Evolutionary conservation across 2,113 vertebrate species (phyloP), one percentile per base, ranked within the genome.

Genomic region (Scytalopus superciliaris): DNA sequence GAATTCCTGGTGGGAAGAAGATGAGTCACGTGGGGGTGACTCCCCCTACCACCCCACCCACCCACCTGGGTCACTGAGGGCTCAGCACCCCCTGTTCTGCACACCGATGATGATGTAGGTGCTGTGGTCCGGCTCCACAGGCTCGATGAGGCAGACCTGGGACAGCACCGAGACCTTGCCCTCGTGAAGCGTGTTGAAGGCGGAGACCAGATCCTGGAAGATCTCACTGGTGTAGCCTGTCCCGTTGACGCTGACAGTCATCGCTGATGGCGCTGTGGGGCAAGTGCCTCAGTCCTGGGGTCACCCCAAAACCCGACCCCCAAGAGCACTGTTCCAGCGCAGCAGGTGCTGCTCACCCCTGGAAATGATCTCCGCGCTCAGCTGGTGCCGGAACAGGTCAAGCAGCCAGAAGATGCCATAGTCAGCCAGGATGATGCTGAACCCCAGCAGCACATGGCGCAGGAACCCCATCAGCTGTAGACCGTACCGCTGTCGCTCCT

Each of bases 401-500:
- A 99, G 98, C 6, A 99, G 86, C 99, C 99, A 99, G 98, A 98
- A 99, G 69, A 99, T 95, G 21, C 98, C 72, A 24, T 98, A 98
- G 96, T 99, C 99, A 6, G 98, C 93, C 18, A 96, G 93, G 74
- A 99, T 89, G 37, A 99, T 80, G 78, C 98, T 31, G 25, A 97
- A 2, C 6, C 98, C 97, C 1, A 98, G 49, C 25, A 98, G 39
- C 30, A 98, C 19, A 9, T 98, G 98, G 22, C 89, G 97, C 40
- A 98, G 50, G 18, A 99, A 91, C 3, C 72, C 84, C 59, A 92
- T n/a, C 49, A 97, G 42, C 27, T 97, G 95, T 72, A 97, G 11
- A 5, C 92, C 7, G 1, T 98, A 97, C 3, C 25, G 76, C 0
- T 17, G 59, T 40, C 23, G 84, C 96, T 99, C 99, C 22, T 19